phyloP scores from a whole-genome alignment of 2,888 invertebrate species.

The Cerastoderma edule region DNA sequence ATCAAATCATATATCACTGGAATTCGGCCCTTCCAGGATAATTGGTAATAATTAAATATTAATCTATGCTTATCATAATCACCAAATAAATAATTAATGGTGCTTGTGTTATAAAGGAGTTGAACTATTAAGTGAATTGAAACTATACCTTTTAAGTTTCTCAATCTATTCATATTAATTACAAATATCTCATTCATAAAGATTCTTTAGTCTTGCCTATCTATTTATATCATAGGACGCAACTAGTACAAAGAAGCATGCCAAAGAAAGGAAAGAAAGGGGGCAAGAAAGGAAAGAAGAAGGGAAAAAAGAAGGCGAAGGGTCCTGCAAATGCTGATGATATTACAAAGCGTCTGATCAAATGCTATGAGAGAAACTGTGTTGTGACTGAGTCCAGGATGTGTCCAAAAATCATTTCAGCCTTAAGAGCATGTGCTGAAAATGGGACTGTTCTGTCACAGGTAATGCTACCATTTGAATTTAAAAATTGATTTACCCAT shows the following conservation, averaged over 20 bases:
- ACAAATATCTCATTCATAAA: neutral
- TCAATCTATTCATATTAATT: neutral
- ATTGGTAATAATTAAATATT: no score
- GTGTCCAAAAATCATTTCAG: slow-evolving; percentile 70
- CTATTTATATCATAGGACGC: no score
- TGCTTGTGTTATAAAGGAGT: neutral
- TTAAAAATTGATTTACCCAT: no score
- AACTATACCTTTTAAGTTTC: neutral
- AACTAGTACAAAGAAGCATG: no score
- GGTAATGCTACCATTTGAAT: no score
- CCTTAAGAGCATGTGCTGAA: slow-evolving; percentile 69
- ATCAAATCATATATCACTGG: no score
- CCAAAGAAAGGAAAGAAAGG: slow-evolving; percentile 62
- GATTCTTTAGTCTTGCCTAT: no score
- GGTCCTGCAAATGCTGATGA: slow-evolving; percentile 66
- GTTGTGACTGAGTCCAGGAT: slow-evolving; percentile 70
- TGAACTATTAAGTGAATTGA: neutral
- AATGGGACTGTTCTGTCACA: slow-evolving; percentile 69
- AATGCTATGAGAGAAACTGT: slow-evolving; percentile 76
- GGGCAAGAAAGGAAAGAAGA: slow-evolving; percentile 62
- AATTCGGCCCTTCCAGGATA: no score
- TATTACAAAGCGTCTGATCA: slow-evolving; percentile 69
- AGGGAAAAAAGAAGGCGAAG: slow-evolving; percentile 55
- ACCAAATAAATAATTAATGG: no score
- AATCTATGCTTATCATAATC: no score